Conservation (phyloP, 1,140 invertebrate species). For the Cydia strobilella region DNA sequence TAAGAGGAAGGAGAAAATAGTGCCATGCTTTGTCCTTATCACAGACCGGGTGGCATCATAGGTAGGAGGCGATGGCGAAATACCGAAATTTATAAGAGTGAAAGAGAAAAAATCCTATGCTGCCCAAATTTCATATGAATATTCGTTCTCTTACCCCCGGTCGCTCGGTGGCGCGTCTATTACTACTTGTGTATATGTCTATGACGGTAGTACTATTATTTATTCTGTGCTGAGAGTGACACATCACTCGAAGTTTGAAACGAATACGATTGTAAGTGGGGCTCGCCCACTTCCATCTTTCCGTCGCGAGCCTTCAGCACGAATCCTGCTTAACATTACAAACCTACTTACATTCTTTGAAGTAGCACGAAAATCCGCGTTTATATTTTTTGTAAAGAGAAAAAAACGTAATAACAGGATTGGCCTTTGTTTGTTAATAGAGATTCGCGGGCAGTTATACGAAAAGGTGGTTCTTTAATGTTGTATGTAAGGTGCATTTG, state of each 20-base stretch:
- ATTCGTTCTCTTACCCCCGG: too few relatives aligned
- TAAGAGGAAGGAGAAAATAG: too few relatives aligned
- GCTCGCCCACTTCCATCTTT: constrained; percentile 15
- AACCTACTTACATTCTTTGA: constrained; percentile 30
- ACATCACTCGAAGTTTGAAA: not conserved
- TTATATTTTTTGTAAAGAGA: constrained; percentile 20
- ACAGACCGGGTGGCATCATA: too few relatives aligned
- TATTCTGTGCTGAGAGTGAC: not conserved
- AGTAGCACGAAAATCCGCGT: constrained; percentile 6
- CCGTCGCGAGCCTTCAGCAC: constrained; percentile 8
- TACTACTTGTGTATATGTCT: too few relatives aligned
- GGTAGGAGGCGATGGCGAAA: too few relatives aligned
- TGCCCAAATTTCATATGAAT: too few relatives aligned
- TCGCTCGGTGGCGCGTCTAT: too few relatives aligned
- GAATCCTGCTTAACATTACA: constrained; percentile 32
- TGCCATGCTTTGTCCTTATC: too few relatives aligned
- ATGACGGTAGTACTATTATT: too few relatives aligned
- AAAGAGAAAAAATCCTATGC: too few relatives aligned
- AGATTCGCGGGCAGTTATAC: not conserved
- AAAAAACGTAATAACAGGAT: constrained; percentile 30
- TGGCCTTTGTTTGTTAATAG: constrained; percentile 27
- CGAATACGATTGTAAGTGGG: not conserved
- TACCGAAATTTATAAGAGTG: too few relatives aligned
- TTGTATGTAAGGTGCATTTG: not conserved
- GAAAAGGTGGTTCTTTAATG: not conserved